phyloP scores from a whole-genome alignment of 2,888 invertebrate species.

The Agonopterix heracliana region DNA sequence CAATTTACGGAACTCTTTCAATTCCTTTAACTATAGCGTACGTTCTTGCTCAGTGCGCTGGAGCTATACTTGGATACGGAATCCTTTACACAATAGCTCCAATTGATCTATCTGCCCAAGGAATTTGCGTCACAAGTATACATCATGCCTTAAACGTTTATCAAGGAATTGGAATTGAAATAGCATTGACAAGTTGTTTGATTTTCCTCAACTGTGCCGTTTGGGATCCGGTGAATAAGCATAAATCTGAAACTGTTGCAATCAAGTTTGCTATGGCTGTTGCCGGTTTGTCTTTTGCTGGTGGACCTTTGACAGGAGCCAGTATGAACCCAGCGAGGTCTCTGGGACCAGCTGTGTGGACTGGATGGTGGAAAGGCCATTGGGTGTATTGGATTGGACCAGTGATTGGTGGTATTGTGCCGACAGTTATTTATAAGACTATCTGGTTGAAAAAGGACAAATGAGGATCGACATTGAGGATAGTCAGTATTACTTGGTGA shows the following conservation, averaged over 20 bases:
- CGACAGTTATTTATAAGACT: conserved; percentile 44
- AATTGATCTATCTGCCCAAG: conserved; percentile 33
- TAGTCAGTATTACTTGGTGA: background rate
- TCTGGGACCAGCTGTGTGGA: conserved; percentile 83
- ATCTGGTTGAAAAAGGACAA: background rate
- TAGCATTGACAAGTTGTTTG: conserved; percentile 79
- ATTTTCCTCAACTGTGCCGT: conserved; percentile 81
- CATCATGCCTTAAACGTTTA: conserved; percentile 55
- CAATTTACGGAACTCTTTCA: conserved; percentile 74
- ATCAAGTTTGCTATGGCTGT: conserved; percentile 82
- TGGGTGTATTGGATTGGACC: conserved; percentile 87
- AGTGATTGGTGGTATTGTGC: conserved; percentile 39
- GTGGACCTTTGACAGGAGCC: conserved; percentile 82
- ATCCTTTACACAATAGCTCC: conserved; percentile 73
- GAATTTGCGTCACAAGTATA: conserved; percentile 79
- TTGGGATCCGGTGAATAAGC: conserved; percentile 83
- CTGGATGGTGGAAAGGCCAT: conserved; percentile 78
- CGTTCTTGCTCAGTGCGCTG: conserved; percentile 79
- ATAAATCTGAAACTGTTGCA: conserved; percentile 79
- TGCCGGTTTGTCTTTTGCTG: conserved; percentile 78
- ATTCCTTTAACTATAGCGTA: conserved; percentile 77
- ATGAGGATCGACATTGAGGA: background rate
- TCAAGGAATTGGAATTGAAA: conserved; percentile 79
- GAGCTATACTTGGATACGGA: conserved; percentile 82
- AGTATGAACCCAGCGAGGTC: conserved; percentile 84